A percentile compares a stretch with the other conserved stretches of the same genome.
phyloP scores from a whole-genome alignment of 2,113 vertebrate genomes.

The Pseudorectes ferrugineus region DNA sequence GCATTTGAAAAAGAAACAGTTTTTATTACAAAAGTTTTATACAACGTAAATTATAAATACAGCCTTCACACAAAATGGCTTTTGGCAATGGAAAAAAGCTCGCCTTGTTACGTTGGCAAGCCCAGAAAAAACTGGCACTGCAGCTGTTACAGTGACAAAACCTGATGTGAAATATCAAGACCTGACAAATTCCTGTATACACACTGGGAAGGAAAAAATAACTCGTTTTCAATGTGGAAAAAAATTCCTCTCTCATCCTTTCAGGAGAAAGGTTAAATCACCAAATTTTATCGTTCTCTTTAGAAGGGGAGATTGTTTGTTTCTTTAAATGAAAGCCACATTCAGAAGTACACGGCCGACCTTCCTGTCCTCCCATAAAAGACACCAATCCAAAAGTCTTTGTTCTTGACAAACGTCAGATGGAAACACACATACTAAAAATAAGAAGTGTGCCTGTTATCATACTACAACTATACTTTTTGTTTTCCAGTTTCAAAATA shows the following conservation, averaged over 20 bases:
- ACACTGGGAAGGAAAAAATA: not conserved
- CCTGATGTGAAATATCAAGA: not conserved
- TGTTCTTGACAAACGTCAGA: not conserved
- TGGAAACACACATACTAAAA: not conserved
- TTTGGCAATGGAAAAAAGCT: not conserved
- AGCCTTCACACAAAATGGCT: not conserved
- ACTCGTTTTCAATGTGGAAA: not conserved
- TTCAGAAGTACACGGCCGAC: not conserved
- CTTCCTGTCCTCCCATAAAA: not conserved
- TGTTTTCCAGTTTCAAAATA: not conserved
- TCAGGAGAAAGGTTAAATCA: not conserved
- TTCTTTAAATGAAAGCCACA: not conserved
- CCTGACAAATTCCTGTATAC: not conserved
- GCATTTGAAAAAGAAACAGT: not conserved
- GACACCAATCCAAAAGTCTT: not conserved
- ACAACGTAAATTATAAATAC: conserved; percentile 10
- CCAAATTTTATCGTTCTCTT: not conserved
- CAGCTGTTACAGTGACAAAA: not conserved
- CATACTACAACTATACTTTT: not conserved
- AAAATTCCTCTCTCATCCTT: not conserved
- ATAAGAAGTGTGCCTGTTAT: not conserved
- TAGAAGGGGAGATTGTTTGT: not conserved
- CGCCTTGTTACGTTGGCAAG: fast-evolving
- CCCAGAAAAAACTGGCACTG: not conserved
- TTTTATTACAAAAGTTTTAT: conserved; percentile 30